Evolutionary conservation across 2,888 invertebrate species (phyloP), one percentile per base, ranked within the genome.

Genomic region (Sarcophaga variegata): DNA sequence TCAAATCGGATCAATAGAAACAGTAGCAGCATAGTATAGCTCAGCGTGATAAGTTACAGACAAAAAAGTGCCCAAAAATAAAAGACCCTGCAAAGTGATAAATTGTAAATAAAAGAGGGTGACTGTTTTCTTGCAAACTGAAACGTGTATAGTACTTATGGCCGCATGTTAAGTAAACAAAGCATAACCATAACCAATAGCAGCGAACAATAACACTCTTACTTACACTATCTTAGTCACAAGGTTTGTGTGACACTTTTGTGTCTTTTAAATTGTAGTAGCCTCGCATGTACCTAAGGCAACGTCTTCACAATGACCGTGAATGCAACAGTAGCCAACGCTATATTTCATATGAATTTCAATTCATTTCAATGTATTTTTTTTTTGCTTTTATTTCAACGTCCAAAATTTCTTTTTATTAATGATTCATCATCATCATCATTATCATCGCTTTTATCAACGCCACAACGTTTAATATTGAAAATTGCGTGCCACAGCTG

Each of bases 401-500:
- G 20, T 54, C 59, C 62, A 14, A 83, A 78, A 72, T 71, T 66
- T 66, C 76, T 76, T 85, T 54, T 84, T 81, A 81, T 78, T 76
- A 64, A 79, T 87, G 79, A 84, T 72, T 79, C 75, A 71, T 79
- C 86, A 78, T 87, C 70, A 84, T 78, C 54, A 70, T 62, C 17
- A 59, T 66, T 22, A 84, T 78, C 54, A 70, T 62, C 17, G 45
- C 59, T 22, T 59, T 54, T 17, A 54, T 54, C 54, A 54, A 54
- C 3, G 54, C 54, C 70, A 37, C 37, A 75, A 22, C 37, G 72
- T 87, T 82, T 79, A 75, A 67, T 79, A 79, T 66, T 54, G 45
- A 70, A 75, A 75, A 82, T 79, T 84, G 87, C 84, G 84, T 87
- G 87, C 79, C 22, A 82, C 87, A 87, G 81, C 87, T 87, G 87